These are phyloP conservation scores for Zosterops borbonicus DNA, from an alignment of 2,113 vertebrate genomes.

Conservation along the genomic window DNA sequence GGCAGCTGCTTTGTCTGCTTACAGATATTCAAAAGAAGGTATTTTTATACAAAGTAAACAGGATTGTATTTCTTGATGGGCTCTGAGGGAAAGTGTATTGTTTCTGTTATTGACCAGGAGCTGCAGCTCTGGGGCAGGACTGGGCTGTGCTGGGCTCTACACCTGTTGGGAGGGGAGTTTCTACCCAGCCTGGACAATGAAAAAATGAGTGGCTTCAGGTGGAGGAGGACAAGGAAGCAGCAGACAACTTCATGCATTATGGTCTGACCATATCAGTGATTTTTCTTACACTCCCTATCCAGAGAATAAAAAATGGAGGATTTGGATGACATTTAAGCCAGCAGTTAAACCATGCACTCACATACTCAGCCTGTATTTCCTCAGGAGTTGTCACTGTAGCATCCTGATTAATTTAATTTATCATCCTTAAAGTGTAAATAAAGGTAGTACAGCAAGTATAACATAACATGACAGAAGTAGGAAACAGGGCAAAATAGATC, in stretches of 20 bases:
- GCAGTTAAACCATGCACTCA: background rate
- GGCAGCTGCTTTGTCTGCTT: background rate
- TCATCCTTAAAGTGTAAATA: background rate
- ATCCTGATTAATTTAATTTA: background rate
- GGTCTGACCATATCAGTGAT: background rate
- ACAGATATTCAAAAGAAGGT: background rate
- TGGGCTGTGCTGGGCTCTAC: background rate
- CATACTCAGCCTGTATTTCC: background rate
- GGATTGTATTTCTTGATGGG: background rate
- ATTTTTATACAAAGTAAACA: background rate
- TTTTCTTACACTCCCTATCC: background rate
- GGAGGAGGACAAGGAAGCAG: rapidly evolving
- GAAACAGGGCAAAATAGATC: background rate
- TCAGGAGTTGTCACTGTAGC: background rate
- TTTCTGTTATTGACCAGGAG: background rate
- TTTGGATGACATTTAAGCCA: background rate
- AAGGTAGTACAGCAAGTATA: background rate
- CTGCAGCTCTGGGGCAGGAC: background rate
- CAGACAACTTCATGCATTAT: rapidly evolving
- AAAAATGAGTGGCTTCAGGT: background rate
- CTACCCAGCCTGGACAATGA: background rate
- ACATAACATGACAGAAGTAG: background rate
- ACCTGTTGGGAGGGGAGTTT: background rate
- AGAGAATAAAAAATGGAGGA: background rate
- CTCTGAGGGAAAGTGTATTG: background rate